Evolutionary conservation across 2,113 vertebrate genomes (phyloP), one percentile per base, ranked within the genome.

Genomic region (Etheostoma cragini): DNA sequence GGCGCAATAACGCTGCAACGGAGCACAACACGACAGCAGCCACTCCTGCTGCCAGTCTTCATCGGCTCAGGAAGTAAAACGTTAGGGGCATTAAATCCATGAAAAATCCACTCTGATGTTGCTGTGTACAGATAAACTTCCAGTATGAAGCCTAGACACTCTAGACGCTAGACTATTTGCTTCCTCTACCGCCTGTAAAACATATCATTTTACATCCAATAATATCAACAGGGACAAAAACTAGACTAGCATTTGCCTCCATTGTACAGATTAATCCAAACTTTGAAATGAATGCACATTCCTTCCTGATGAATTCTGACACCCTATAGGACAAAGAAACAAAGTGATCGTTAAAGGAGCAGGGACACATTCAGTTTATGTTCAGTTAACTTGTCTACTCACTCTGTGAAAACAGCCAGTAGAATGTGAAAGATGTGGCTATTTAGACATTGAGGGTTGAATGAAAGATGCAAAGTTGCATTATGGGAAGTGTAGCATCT

Each of bases 11-110:
- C 47, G 22, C 77, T 82, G 83, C 87, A 89, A 61, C 17, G 17
- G 46, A 82, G 82, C 76, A 71, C 86, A 69, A 84, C 78, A 77
- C 46, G 85, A 88, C 82, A 83, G 89, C 87, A 88, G 86, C 81
- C 63, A 79, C 80, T 88, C 82, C 87, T 77, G 83, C 87, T 92
- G 90, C 80, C 87, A 86, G 57, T 57, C 72, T 72, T 72, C 42
- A 4, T 74, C 75, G 47, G 80, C 68, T 73, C 82, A 90, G 83
- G 86, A 88, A 85, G 72, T 50, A 49, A 78, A 81, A 73, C 10
- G 22, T 49, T 64, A 21, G 71, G 77, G 78, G 72, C 76, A 86
- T 87, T 84, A 85, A 30, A 30, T 30, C 30, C 30, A 30, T 4
- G 47, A 64, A 84, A 75, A 82, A 81, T 65, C 70, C 70, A 72